Evolutionary conservation across 2,888 invertebrate genomes (phyloP).

Genomic region (Petrolisthes manimaculis): DNA sequence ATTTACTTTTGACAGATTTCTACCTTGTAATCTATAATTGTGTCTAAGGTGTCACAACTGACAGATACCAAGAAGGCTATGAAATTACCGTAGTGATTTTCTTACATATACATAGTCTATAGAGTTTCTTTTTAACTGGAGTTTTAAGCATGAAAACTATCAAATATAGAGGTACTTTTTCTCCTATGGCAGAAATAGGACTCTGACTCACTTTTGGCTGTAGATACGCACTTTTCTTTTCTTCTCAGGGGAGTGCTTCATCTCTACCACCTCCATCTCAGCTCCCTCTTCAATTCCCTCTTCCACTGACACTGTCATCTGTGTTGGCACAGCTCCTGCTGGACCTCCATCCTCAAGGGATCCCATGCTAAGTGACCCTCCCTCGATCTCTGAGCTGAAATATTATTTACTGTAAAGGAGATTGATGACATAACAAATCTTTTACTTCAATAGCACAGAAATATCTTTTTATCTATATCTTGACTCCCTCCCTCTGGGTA

Average conservation of each 20-base stretch:
- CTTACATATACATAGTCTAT: background rate
- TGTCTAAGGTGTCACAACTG: background rate
- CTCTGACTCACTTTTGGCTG: conserved; percentile 28
- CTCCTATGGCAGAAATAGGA: too few relatives aligned
- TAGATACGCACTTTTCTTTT: conserved; percentile 24
- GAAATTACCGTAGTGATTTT: background rate
- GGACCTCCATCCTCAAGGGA: conserved; percentile 10
- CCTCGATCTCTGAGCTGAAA: conserved; percentile 19
- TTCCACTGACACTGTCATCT: conserved; percentile 39
- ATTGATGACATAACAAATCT: too few relatives aligned
- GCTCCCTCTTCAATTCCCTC: background rate
- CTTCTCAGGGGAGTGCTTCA: conserved; percentile 26
- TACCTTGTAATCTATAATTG: too few relatives aligned
- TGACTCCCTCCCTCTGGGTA: too few relatives aligned
- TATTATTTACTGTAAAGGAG: too few relatives aligned
- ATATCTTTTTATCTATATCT: too few relatives aligned
- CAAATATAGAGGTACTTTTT: too few relatives aligned
- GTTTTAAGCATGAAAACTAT: too few relatives aligned
- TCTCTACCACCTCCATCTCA: conserved; percentile 10
- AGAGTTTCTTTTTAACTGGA: background rate
- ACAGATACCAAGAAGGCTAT: background rate
- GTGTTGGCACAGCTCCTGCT: conserved; percentile 25
- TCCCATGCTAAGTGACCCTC: conserved; percentile 18
- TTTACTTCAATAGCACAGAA: too few relatives aligned
- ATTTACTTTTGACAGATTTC: too few relatives aligned